Percentiles rank a stretch among this genome's conserved stretches.
Conservation (phyloP, 2,888 invertebrate genomes). For the Scelioninae gen. 2 region DNA sequence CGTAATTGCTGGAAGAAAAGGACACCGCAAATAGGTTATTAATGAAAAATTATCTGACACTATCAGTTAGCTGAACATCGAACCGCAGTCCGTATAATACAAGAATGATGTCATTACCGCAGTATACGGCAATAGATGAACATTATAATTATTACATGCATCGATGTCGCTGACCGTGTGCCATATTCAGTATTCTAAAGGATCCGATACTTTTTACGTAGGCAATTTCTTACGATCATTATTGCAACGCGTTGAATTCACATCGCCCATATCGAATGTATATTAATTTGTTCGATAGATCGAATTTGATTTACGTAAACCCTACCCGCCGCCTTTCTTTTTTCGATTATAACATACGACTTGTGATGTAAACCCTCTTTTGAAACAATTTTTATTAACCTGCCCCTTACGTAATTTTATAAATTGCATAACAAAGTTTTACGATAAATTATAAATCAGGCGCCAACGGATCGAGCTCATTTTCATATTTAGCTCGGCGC, state of each 20-base stretch:
- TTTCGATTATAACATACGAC: no score
- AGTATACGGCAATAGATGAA: constrained; percentile 40
- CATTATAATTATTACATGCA: constrained; percentile 58
- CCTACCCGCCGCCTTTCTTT: no score
- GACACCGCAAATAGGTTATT: constrained; percentile 35
- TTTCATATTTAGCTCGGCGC: no score
- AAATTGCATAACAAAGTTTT: no score
- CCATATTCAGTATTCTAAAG: constrained; percentile 49
- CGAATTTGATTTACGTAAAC: no score
- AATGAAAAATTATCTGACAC: constrained; percentile 52
- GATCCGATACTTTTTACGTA: constrained; percentile 41
- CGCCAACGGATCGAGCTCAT: neutral
- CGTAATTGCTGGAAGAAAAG: constrained; percentile 56
- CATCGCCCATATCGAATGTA: neutral
- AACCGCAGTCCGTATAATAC: constrained; percentile 49
- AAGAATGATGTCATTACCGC: constrained; percentile 58
- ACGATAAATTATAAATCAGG: neutral
- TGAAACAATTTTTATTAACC: no score
- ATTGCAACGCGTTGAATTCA: constrained; percentile 10
- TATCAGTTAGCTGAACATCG: constrained; percentile 45
- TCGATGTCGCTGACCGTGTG: constrained; percentile 60
- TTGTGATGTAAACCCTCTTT: no score
- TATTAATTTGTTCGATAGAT: neutral
- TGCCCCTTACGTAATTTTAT: no score
- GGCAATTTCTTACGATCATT: constrained; percentile 37